Percentiles rank a stretch among this genome's conserved stretches.
Conservation (phyloP, 2,113 vertebrate species). For the Triplophysa dalaica region DNA sequence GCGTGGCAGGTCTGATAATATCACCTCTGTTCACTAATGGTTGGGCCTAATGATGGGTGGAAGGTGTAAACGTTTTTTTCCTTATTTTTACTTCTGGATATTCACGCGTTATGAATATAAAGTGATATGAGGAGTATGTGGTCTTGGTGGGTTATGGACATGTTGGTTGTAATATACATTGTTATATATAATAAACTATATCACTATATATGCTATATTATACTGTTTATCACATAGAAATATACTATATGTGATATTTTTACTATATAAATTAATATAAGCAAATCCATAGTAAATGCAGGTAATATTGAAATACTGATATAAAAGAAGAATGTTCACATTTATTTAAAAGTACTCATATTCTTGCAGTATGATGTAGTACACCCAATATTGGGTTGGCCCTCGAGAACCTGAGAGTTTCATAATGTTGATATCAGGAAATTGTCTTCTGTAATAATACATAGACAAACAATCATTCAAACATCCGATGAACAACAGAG, state of each 20-base stretch:
- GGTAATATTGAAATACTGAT: too few relatives aligned
- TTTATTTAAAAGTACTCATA: too few relatives aligned
- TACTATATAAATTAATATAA: too few relatives aligned
- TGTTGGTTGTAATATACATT: too few relatives aligned
- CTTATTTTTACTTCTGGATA: conserved; percentile 10
- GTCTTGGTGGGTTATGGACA: not conserved
- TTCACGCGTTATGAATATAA: not conserved
- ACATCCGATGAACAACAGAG: not conserved
- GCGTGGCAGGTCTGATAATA: conserved; percentile 25
- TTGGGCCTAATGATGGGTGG: conserved; percentile 31
- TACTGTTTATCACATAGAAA: too few relatives aligned
- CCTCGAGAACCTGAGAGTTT: conserved; percentile 7
- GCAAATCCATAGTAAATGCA: too few relatives aligned
- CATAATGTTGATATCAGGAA: conserved; percentile 11
- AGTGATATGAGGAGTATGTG: not conserved
- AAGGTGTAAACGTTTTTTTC: conserved; percentile 3
- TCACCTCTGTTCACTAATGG: conserved; percentile 5
- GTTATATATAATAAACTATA: too few relatives aligned
- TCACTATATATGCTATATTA: too few relatives aligned
- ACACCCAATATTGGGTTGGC: not conserved
- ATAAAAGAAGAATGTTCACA: too few relatives aligned
- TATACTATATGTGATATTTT: too few relatives aligned
- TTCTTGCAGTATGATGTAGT: too few relatives aligned
- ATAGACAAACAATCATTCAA: not conserved
- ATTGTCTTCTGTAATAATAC: conserved; percentile 6